These are phyloP conservation scores for Harpagifer antarcticus DNA, from an alignment of 2,797 vertebrate genomes.

Conservation along the genomic window DNA sequence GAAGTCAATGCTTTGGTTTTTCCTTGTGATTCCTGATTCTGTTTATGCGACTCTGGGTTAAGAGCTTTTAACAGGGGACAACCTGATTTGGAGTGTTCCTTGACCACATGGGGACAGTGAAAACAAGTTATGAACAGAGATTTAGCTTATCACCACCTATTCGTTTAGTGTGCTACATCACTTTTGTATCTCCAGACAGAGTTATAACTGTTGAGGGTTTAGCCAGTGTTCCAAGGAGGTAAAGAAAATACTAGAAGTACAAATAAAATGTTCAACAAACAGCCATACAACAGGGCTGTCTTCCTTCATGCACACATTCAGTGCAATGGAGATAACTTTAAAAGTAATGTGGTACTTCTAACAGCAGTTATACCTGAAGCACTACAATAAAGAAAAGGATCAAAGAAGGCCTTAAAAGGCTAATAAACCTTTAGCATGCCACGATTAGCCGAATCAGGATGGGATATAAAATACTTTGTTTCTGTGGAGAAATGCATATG, in stretches of 20 bases:
- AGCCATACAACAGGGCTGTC: not conserved
- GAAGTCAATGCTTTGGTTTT: slow-evolving; percentile 4
- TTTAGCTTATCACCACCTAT: not conserved
- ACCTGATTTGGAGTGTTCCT: not conserved
- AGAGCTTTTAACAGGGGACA: not conserved
- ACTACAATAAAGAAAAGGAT: not conserved
- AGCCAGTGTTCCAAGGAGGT: too few species aligned
- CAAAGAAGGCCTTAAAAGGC: not conserved
- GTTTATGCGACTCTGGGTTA: not conserved
- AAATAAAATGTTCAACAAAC: not conserved
- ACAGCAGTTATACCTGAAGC: slow-evolving; percentile 11
- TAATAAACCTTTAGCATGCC: not conserved
- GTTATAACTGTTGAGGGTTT: too few species aligned
- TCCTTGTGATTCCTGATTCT: too few species aligned
- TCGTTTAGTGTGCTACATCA: not conserved
- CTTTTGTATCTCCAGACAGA: too few species aligned
- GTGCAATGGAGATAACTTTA: slow-evolving; percentile 4
- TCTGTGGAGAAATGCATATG: not conserved
- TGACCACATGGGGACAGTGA: not conserved
- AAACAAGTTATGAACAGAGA: not conserved
- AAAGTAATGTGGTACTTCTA: slow-evolving; percentile 16
- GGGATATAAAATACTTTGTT: not conserved
- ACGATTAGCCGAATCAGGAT: not conserved
- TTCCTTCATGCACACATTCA: slow-evolving; percentile 3
- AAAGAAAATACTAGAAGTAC: not conserved